These are phyloP conservation scores for Scyliorhinus canicula DNA, from an alignment of 2,797 vertebrate genomes.

Conservation along the genomic window DNA sequence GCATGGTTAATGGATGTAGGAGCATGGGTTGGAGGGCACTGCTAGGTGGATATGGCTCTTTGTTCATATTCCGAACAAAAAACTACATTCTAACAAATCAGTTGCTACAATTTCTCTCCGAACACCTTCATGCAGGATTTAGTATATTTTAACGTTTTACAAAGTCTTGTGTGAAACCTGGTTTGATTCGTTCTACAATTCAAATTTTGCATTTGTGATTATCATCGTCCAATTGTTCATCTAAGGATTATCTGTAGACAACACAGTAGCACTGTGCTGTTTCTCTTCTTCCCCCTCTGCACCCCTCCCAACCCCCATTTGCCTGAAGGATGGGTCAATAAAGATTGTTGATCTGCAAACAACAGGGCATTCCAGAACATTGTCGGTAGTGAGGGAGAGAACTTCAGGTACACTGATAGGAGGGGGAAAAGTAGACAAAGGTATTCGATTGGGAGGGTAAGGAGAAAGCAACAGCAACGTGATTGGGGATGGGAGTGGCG, in stretches of 20 bases:
- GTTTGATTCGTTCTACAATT: neutral
- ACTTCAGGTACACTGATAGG: too few relatives aligned
- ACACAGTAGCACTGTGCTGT: neutral
- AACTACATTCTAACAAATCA: neutral
- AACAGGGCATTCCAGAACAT: constrained; percentile 60
- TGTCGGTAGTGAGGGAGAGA: too few relatives aligned
- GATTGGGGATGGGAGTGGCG: too few relatives aligned
- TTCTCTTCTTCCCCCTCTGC: neutral
- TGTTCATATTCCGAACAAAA: too few relatives aligned
- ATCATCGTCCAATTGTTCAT: neutral
- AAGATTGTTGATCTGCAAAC: constrained; percentile 68
- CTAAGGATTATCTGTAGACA: neutral
- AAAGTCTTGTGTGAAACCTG: neutral
- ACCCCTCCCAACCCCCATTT: constrained; percentile 38
- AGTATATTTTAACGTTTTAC: neutral
- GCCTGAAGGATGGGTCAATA: constrained; percentile 59
- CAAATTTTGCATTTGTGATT: neutral
- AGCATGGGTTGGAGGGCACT: too few relatives aligned
- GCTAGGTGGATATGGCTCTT: neutral
- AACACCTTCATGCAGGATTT: neutral
- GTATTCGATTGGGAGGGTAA: too few relatives aligned
- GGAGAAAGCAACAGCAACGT: too few relatives aligned
- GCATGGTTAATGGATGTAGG: too few relatives aligned
- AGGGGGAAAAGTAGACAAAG: too few relatives aligned
- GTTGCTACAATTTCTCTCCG: neutral